Evolutionary conservation across 2,888 invertebrate species (phyloP), one percentile per base, ranked within the genome.

Genomic region (Phymatocera aterrima): DNA sequence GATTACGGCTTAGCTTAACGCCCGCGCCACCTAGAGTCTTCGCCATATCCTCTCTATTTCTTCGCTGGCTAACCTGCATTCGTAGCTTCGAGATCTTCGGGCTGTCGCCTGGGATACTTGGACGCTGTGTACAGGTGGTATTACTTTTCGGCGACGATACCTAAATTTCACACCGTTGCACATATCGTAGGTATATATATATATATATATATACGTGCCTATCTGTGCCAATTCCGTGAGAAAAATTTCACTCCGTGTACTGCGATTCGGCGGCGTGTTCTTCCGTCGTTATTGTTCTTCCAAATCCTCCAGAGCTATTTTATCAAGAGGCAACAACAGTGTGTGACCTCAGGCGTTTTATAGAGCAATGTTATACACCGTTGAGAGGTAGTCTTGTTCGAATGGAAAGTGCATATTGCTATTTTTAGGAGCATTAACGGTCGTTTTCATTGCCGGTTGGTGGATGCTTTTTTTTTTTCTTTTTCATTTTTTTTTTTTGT

Each of bases 1-100:
- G 88, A 89, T 89, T 89, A 88, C 82, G 81, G 84, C 85, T 86
- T 84, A 84, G 87, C 86, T 87, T 87, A 85, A 80, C 83, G 81
- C 80, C 81, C 80, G 79, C n/a, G n/a, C n/a, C n/a, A n/a, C n/a
- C n/a, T n/a, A 70, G 81, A 80, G 78, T 46, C 74, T 43, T 54
- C 12, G 57, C 78, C 37, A 18, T 51, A 18, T 28, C 34, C 48
- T 28, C 46, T 75, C 43, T 28, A 21, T 51, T 75, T 24, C 79
- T 65, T 43, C 79, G n/a, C 64, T 40, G 37, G 75, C 46, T 37
- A 54, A 57, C 54, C 60, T 21, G 54, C 40, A 57, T 57, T 57
- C 75, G n/a, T 64, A 31, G 21, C 24, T 61, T n/a, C 65, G 40
- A 6, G 46, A n/a, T 24, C 68, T 28, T n/a, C 10, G 15, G 46